These are phyloP conservation scores for Hirundichthys speculiger DNA, from an alignment of 2,113 vertebrate genomes.

Conservation along the genomic window DNA sequence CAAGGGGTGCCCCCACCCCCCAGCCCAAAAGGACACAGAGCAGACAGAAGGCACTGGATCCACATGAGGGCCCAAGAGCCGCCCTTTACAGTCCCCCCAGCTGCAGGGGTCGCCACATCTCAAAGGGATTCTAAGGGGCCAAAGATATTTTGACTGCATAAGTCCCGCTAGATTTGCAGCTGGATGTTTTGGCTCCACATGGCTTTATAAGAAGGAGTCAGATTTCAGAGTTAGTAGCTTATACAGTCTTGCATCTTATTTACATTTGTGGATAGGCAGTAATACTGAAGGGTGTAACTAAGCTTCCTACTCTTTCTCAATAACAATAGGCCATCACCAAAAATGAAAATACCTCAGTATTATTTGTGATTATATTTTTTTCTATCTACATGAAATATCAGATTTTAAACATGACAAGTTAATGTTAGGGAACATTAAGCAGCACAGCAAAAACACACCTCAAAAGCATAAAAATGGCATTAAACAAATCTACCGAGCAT, in stretches of 20 bases:
- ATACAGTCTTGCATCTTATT: slow-evolving; percentile 3
- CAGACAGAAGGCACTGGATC: no score
- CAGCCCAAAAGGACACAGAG: no score
- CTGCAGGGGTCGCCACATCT: no score
- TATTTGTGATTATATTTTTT: slow-evolving; percentile 15
- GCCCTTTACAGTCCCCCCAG: no score
- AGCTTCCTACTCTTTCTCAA: slow-evolving; percentile 36
- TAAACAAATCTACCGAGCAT: not conserved
- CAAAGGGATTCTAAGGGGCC: no score
- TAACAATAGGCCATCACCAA: slow-evolving; percentile 39
- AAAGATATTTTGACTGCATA: no score
- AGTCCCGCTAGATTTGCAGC: no score
- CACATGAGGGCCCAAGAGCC: no score
- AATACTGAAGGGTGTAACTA: slow-evolving; percentile 12
- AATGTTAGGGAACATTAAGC: slow-evolving; percentile 23
- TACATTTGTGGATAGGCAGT: slow-evolving; percentile 31
- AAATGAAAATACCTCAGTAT: slow-evolving; percentile 20
- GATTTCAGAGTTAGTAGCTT: no score
- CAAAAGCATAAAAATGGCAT: not conserved
- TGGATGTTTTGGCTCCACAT: no score
- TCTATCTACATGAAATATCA: slow-evolving; percentile 16
- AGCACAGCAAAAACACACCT: slow-evolving; percentile 9
- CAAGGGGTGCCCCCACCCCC: no score
- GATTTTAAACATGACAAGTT: slow-evolving; percentile 20
- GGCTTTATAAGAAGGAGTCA: no score